phyloP scores from a whole-genome alignment of 1,140 invertebrate genomes.

The Cotesia vestalis region DNA sequence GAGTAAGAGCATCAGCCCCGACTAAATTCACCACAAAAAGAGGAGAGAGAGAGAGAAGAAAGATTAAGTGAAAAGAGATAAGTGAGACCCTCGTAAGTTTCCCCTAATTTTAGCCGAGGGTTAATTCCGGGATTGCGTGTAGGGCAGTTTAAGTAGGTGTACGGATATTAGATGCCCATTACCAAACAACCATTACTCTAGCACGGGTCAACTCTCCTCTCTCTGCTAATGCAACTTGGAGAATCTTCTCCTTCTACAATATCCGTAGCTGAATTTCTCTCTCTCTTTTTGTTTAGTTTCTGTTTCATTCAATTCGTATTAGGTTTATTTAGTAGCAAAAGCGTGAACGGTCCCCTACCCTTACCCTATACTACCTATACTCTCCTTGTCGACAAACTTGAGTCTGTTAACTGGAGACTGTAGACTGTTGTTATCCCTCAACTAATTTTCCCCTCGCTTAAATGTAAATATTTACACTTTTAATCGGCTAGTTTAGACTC shows the following conservation, averaged over 20 bases:
- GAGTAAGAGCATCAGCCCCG: neutral
- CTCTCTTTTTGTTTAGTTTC: neutral
- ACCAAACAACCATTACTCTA: constrained; percentile 10
- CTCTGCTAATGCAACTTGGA: neutral
- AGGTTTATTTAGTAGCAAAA: too few species aligned
- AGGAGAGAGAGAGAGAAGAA: neutral
- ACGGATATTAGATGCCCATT: constrained; percentile 18
- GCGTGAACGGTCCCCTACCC: too few species aligned
- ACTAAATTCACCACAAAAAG: neutral
- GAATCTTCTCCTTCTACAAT: too few species aligned
- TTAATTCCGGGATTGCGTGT: neutral
- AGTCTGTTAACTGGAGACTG: too few species aligned
- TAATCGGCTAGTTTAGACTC: constrained; percentile 3
- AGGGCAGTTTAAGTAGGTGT: constrained; percentile 17
- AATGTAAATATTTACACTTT: constrained; percentile 17
- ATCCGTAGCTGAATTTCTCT: neutral
- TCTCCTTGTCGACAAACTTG: too few species aligned
- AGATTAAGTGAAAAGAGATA: constrained; percentile 1
- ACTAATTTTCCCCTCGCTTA: neutral
- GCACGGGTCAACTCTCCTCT: constrained; percentile 1
- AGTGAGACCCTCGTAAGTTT: constrained; percentile 10
- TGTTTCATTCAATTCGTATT: neutral
- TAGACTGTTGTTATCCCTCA: too few species aligned
- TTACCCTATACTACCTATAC: too few species aligned
- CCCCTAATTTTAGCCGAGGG: constrained; percentile 12